Conservation (phyloP, 1,140 invertebrate species). For the Danaus plexippus region DNA sequence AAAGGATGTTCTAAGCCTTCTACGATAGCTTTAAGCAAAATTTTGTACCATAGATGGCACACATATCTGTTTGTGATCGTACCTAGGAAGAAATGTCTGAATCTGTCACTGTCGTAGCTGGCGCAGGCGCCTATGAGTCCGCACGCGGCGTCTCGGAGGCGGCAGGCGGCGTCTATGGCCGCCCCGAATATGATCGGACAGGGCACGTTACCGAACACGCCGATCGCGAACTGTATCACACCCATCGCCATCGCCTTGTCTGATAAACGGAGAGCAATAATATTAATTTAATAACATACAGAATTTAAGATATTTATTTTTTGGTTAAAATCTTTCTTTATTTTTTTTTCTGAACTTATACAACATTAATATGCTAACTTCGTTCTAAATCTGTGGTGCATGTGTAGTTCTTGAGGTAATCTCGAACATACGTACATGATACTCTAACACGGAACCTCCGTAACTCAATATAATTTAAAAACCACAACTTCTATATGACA, state of each 20-base stretch:
- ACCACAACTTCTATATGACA: too few species aligned
- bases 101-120: conserved; percentile 86
- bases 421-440: too few species aligned
- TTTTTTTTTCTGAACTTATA: too few species aligned
- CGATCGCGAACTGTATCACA: conserved; percentile 93
- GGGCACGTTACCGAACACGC: conserved; percentile 93
- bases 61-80: conserved; percentile 20
- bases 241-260: conserved; percentile 96
- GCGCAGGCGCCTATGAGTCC: conserved; percentile 86
- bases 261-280: conserved; percentile 15
- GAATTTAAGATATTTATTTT: too few species aligned
- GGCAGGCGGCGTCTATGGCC: conserved; percentile 91
- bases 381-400: too few species aligned
- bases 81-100: conserved; percentile 91
- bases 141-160: conserved; percentile 88
- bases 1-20: too few species aligned
- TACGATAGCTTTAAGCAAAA: neutral
- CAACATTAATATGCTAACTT: too few species aligned
- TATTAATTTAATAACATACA: too few species aligned
- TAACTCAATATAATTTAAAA: too few species aligned
- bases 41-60: neutral
- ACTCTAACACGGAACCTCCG: too few species aligned
- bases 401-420: too few species aligned
- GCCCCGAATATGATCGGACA: conserved; percentile 94
- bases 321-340: too few species aligned